Evolutionary conservation across 2,113 vertebrate species (phyloP).

Genomic region (Thunnus thynnus): DNA sequence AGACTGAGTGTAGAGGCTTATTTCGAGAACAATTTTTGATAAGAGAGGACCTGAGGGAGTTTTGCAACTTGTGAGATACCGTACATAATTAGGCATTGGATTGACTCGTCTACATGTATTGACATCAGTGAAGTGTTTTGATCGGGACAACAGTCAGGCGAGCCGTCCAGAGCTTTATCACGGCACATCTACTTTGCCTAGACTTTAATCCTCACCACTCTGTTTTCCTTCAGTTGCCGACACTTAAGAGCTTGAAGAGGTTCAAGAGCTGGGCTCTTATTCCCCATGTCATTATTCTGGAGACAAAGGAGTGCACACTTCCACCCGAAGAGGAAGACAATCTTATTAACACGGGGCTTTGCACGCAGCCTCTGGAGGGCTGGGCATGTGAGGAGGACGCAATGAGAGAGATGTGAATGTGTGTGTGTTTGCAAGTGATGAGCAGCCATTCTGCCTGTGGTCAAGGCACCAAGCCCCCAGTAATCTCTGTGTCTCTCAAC

Average conservation of each 20-base stretch:
- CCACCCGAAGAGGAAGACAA: constrained; percentile 47
- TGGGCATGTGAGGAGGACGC: constrained; percentile 31
- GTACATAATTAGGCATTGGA: background rate
- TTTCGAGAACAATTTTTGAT: background rate
- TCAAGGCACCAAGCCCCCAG: constrained; percentile 59
- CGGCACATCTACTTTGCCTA: constrained; percentile 31
- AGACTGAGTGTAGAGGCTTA: background rate
- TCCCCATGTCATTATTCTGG: constrained; percentile 57
- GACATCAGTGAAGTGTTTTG: constrained; percentile 39
- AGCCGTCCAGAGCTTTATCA: constrained; percentile 29
- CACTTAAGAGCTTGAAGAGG: constrained; percentile 60
- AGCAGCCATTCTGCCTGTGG: constrained; percentile 51
- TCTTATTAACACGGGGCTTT: constrained; percentile 63
- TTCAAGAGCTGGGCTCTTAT: constrained; percentile 61
- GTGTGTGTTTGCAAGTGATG: constrained; percentile 30
- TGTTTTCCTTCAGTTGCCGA: constrained; percentile 48
- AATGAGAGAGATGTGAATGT: constrained; percentile 22
- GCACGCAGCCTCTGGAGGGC: constrained; percentile 35
- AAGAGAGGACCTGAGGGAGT: background rate
- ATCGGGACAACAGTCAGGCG: constrained; percentile 6
- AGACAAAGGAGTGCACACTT: constrained; percentile 61
- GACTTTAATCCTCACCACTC: constrained; percentile 36
- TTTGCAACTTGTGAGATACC: background rate
- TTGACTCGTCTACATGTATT: background rate
- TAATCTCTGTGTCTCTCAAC: constrained; percentile 63